A percentile compares a stretch with the other conserved stretches of the same genome.
These are phyloP conservation scores for Eilema sororculum DNA, from an alignment of 2,888 invertebrate species.

Conservation along the genomic window DNA sequence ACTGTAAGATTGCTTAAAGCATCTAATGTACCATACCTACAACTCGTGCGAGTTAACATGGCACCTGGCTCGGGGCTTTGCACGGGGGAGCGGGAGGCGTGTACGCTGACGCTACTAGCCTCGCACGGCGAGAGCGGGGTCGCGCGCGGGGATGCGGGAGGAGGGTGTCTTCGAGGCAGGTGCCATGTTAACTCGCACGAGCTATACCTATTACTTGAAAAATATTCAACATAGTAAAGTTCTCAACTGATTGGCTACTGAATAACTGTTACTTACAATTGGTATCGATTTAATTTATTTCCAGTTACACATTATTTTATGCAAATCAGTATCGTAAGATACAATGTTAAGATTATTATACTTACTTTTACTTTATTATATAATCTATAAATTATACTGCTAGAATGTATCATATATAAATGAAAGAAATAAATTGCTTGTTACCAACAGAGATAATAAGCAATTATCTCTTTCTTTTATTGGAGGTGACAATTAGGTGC, in stretches of 20 bases:
- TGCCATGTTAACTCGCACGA: too few species aligned
- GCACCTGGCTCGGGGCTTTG: too few species aligned
- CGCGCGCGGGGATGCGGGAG: too few species aligned
- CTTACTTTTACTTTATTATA: slow-evolving; percentile 1
- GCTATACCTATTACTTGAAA: background rate
- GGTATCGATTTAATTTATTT: background rate
- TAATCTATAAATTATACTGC: background rate
- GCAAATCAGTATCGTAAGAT: slow-evolving; percentile 5
- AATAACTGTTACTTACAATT: background rate
- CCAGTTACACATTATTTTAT: slow-evolving; percentile 13
- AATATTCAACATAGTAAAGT: too few species aligned
- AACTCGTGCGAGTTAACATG: too few species aligned
- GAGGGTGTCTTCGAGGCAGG: too few species aligned
- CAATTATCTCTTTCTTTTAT: background rate
- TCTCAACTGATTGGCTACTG: background rate
- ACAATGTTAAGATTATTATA: background rate
- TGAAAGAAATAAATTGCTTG: slow-evolving; percentile 2
- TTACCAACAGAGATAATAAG: background rate
- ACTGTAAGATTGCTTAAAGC: too few species aligned
- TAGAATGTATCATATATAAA: background rate
- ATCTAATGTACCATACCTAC: too few species aligned
- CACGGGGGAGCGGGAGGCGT: too few species aligned
- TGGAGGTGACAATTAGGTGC: background rate
- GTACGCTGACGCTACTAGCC: too few species aligned
- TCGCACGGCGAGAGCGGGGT: too few species aligned